Evolutionary conservation across 2,113 vertebrate genomes (phyloP).

Genomic region (Takifugu flavidus): DNA sequence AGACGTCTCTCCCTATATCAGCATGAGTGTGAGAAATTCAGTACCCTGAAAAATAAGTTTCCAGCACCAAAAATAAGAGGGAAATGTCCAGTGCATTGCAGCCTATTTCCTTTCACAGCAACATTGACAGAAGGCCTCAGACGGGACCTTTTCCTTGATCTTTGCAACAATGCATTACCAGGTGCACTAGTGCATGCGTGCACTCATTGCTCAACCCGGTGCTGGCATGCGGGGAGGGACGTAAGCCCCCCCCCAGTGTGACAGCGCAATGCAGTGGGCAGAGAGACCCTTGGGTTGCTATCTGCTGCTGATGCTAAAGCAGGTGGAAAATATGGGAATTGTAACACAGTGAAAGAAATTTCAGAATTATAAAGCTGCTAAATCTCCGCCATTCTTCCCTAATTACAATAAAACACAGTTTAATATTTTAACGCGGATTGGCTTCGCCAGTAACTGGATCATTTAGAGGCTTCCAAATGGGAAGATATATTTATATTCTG

Average conservation of each 20-base stretch:
- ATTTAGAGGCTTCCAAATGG: constrained; percentile 58
- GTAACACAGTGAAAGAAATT: constrained; percentile 10
- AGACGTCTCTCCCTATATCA: no score
- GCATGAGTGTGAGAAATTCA: no score
- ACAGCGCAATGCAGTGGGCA: constrained; percentile 63
- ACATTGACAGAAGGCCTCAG: constrained; percentile 64
- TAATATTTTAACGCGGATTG: constrained; percentile 53
- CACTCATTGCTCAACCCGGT: constrained; percentile 63
- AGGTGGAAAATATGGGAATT: background rate
- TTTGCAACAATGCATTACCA: constrained; percentile 66
- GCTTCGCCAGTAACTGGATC: constrained; percentile 57
- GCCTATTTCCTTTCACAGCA: constrained; percentile 58
- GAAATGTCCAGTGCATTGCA: constrained; percentile 15
- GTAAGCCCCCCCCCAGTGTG: constrained; percentile 34
- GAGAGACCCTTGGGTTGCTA: constrained; percentile 40
- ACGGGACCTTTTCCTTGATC: constrained; percentile 61
- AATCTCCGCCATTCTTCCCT: constrained; percentile 49
- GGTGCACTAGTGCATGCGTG: constrained; percentile 65
- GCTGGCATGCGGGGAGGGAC: constrained; percentile 23
- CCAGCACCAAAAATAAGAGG: no score
- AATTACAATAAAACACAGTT: constrained; percentile 48
- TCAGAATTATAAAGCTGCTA: constrained; percentile 31
- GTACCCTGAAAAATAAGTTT: no score
- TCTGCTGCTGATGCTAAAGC: constrained; percentile 12
- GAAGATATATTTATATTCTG: constrained; percentile 48